Evolutionary conservation across 2,888 invertebrate genomes (phyloP), one percentile per base, ranked within the genome.

Genomic region (Cactoblastis cactorum): DNA sequence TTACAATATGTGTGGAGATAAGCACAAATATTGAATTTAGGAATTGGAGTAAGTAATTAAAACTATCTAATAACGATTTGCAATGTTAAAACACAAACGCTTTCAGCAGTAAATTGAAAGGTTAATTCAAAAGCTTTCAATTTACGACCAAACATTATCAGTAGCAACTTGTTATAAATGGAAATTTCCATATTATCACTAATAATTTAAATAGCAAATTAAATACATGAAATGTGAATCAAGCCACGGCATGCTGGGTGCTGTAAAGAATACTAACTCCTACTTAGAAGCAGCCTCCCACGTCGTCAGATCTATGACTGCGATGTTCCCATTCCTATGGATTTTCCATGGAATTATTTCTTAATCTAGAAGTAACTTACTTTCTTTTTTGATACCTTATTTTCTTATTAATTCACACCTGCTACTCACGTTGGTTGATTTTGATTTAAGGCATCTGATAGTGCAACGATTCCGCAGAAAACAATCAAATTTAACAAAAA

Each of bases 251-350:
- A n/a, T 38, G 24, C 43, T 28, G 28, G 32, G 37, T 15, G 53
- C 54, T 41, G 56, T 58, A 57, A 63, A 63, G 56, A 59, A 58
- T 55, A 51, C 52, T 46, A 53, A 52, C 51, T 54, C 51, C 50
- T 52, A 57, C 58, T 59, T 63, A 57, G 60, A 62, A 63, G 59
- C 50, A 77, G 74, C 76, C 81, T 77, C 80, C 80, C 80, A 81
- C 80, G 79, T 74, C 62, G 76, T 60, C 56, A 67, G 76, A 81
- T 80, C 77, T 74, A 63, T 65, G 63, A 61, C 59, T 53, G 59
- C 62, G 74, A 80, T 78, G 74, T 69, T 66, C 66, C 61, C 67
- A 69, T 72, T 77, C 65, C 67, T 69, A 53, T 62, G 61, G 55
- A 57, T 22, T 56, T 67, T 62, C 59, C 63, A 58, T 61, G 51